Evolutionary conservation across 2,888 invertebrate species (phyloP).

Genomic region (Drosophila koepferae): DNA sequence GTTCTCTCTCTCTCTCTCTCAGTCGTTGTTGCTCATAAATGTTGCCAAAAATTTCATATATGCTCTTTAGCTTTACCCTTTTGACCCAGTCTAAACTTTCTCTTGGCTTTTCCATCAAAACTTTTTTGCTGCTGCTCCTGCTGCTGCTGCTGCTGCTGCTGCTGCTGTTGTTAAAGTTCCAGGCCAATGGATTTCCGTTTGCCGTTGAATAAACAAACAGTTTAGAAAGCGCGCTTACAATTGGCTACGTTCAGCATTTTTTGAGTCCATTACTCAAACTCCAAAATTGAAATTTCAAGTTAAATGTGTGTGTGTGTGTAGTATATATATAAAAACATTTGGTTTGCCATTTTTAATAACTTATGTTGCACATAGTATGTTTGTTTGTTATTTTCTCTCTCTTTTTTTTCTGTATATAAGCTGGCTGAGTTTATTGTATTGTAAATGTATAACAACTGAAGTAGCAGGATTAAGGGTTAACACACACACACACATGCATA

Average conservation of each 20-base stretch:
- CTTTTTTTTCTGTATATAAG: slow-evolving; percentile 7
- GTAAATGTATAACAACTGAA: slow-evolving; percentile 28
- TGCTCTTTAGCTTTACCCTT: slow-evolving; percentile 22
- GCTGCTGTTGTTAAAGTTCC: slow-evolving; percentile 23
- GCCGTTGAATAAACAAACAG: slow-evolving; percentile 68
- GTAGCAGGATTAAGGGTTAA: slow-evolving; percentile 1
- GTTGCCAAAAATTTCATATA: slow-evolving; percentile 22
- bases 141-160: too few relatives aligned
- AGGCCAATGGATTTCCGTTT: slow-evolving; percentile 55
- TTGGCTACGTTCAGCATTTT: slow-evolving; percentile 30
- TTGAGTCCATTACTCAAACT: slow-evolving; percentile 69
- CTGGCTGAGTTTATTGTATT: slow-evolving; percentile 31
- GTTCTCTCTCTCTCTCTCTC: background rate
- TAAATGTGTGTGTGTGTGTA: slow-evolving; percentile 17
- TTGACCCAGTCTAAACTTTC: slow-evolving; percentile 1
- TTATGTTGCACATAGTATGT: slow-evolving; percentile 46
- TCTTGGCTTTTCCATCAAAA: background rate
- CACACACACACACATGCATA: background rate
- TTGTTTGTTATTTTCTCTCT: background rate
- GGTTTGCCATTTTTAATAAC: slow-evolving; percentile 60
- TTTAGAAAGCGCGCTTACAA: slow-evolving; percentile 37
- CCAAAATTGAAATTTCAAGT: slow-evolving; percentile 35
- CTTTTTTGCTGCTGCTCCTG: background rate
- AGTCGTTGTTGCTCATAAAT: background rate
- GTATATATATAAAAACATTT: slow-evolving; percentile 10